phyloP scores from a whole-genome alignment of 2,797 vertebrate species.

The Myoxocephalus aenaeus region DNA sequence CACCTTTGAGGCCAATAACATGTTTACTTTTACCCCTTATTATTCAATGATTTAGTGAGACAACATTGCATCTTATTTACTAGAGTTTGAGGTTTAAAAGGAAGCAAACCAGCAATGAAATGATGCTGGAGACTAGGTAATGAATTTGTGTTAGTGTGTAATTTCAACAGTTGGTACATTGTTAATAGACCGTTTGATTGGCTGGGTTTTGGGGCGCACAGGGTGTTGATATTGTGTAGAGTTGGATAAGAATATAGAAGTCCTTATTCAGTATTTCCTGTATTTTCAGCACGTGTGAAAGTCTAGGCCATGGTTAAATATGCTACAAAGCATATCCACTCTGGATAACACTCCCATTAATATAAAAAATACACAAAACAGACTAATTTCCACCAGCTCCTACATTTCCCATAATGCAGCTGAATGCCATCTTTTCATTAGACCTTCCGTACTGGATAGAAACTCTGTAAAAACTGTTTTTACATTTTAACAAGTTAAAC shows the following conservation, averaged over 20 bases:
- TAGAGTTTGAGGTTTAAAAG: slow-evolving; percentile 6
- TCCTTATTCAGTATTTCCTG: not conserved
- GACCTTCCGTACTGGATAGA: not conserved
- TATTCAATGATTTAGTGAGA: slow-evolving; percentile 26
- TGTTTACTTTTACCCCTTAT: slow-evolving; percentile 43
- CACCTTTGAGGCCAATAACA: slow-evolving; percentile 52
- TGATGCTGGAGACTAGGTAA: not conserved
- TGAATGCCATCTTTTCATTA: not conserved
- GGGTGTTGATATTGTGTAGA: not conserved
- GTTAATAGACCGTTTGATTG: not conserved
- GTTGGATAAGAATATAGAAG: not conserved
- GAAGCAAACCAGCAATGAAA: not conserved
- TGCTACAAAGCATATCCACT: not conserved
- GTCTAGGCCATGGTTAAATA: not conserved
- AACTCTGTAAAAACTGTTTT: not conserved
- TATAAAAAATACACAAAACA: not conserved
- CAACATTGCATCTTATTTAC: slow-evolving; percentile 22
- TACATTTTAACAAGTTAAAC: not conserved
- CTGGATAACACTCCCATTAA: not conserved
- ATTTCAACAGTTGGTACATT: not conserved
- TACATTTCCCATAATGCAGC: slow-evolving; percentile 28
- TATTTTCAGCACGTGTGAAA: not conserved
- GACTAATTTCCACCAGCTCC: not conserved
- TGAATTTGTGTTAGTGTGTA: not conserved
- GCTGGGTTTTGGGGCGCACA: not conserved